Percentiles rank a stretch among this genome's conserved stretches.
Evolutionary conservation across 2,888 invertebrate genomes (phyloP).

Genomic region (Tetheella fluctuosa): DNA sequence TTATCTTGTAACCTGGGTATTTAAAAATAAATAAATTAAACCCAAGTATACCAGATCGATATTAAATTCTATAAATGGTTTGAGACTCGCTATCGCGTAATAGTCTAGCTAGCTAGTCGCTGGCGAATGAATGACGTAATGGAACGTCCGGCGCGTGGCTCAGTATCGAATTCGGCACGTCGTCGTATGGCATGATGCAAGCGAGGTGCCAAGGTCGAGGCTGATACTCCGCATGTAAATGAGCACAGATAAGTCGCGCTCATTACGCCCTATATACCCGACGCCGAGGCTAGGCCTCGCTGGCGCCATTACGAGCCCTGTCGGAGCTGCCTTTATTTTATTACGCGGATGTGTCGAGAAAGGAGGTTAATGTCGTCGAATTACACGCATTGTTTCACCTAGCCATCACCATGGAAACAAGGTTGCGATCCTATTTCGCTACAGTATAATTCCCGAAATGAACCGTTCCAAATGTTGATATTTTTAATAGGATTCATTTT

Average conservation of each 20-base stretch:
- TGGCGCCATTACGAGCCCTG: constrained; percentile 67
- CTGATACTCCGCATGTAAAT: constrained; percentile 77
- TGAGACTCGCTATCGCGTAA: constrained; percentile 48
- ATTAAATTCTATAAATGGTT: constrained; percentile 29
- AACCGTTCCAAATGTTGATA: constrained; percentile 19
- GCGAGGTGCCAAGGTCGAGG: constrained; percentile 77
- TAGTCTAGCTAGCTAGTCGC: constrained; percentile 21
- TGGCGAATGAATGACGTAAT: constrained; percentile 49
- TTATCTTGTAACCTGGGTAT: no score
- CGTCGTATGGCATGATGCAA: constrained; percentile 59
- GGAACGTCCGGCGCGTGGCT: constrained; percentile 37
- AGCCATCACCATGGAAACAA: constrained; percentile 65
- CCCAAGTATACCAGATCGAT: constrained; percentile 17
- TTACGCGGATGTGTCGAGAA: constrained; percentile 73
- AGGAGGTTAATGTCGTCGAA: constrained; percentile 76
- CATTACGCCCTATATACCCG: constrained; percentile 68
- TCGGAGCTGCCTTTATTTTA: constrained; percentile 73
- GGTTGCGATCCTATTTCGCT: constrained; percentile 42
- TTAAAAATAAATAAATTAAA: neutral
- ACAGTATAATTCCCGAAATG: constrained; percentile 27
- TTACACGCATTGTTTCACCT: constrained; percentile 77
- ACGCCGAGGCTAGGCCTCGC: constrained; percentile 60
- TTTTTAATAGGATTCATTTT: neutral
- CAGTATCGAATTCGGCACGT: constrained; percentile 51
- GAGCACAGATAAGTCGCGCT: constrained; percentile 76